Evolutionary conservation across 2,113 vertebrate species (phyloP), one percentile per base, ranked within the genome.

Genomic region (Myotis brandtii): DNA sequence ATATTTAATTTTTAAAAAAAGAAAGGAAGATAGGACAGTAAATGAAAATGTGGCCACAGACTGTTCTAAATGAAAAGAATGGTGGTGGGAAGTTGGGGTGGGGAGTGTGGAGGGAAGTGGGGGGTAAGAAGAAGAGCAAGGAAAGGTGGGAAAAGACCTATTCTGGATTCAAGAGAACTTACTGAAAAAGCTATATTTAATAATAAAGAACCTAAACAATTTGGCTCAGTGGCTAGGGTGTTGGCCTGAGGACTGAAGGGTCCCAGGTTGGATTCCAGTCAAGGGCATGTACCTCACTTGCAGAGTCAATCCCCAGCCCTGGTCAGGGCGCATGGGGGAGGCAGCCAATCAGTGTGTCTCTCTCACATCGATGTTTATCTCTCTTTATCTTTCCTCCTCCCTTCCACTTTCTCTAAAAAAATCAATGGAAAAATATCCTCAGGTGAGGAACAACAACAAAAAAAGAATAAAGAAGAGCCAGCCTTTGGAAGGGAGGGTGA

Each of bases 41-140:
- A 91, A 77, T 56, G 91, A 92, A 67, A 20, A 66, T n/a, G 13
- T 69, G 85, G 66, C 76, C 72, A 20, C 52, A 77, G 20, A 34
- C n/a, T 64, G 13, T 73, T 73, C n/a, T 59, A 66, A 87, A 13
- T 54, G 69, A 67, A 85, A 93, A 95, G 40, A 90, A 77, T 21
- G n/a, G 75, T 64, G 14, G 48, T 48, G n/a, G 25, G n/a, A 56
- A 32, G 48, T 50, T 50, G n/a, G 5, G 3, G 16, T 14, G 20
- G 21, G 10, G 25, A 16, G 14, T 20, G 27, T 17, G 23, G 66
- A 20, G 14, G n/a, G n/a, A 69, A 13, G 12, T 43, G 43, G 20
- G 27, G 2, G 25, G 82, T n/a, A 54, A 21, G 30, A 70, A 50
- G n/a, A 85, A 87, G 64, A 77, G 14, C 43, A 82, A 30, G 37